These are phyloP conservation scores for Pseudoatta argentina DNA, from an alignment of 1,140 invertebrate species.

Conservation along the genomic window DNA sequence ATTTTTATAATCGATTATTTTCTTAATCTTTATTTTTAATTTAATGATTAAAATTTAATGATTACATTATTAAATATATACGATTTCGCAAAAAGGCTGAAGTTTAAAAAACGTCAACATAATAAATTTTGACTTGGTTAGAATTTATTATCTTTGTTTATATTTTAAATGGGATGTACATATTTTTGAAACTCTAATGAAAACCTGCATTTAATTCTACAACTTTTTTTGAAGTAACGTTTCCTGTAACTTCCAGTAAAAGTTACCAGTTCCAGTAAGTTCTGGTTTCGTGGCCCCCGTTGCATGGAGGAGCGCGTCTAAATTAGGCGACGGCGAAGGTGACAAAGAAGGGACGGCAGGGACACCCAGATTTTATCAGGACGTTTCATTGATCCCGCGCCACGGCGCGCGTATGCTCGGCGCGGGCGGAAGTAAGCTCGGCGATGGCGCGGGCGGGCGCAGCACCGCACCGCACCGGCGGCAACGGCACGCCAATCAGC, in stretches of 20 bases:
- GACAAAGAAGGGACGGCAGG: not conserved
- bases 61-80: not conserved
- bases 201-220: not conserved
- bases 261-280: not conserved
- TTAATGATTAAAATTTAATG: not conserved
- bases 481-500: conserved; percentile 64
- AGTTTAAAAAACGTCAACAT: not conserved
- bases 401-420: not conserved
- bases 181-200: not conserved
- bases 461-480: conserved; percentile 7
- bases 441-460: conserved; percentile 43
- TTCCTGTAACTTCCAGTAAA: not conserved
- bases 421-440: conserved; percentile 34
- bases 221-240: no score
- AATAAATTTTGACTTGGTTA: not conserved
- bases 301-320: not conserved
- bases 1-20: not conserved
- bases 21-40: not conserved
- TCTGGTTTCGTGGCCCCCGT: not conserved
- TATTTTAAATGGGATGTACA: not conserved
- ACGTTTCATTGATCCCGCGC: conserved; percentile 42
- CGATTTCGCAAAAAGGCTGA: not conserved
- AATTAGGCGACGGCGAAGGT: conserved; percentile 14
- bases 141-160: not conserved
- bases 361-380: conserved; percentile 44